Conservation (phyloP, 2,888 invertebrate species). For the Amphipyra berbera region DNA sequence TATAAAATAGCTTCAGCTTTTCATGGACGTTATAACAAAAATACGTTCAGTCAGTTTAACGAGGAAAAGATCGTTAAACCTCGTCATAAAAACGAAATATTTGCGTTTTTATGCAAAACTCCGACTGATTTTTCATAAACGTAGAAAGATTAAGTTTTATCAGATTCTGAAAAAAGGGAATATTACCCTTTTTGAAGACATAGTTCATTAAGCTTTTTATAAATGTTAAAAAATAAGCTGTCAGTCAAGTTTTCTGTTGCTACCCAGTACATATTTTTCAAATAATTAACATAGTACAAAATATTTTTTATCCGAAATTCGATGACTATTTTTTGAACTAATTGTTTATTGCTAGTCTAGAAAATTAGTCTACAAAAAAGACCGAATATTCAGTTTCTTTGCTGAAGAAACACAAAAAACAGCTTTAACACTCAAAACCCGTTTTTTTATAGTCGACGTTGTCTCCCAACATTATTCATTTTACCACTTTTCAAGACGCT, state of each 20-base stretch:
- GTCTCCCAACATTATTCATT: slow-evolving; percentile 1
- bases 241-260: no score
- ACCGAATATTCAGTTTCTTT: no score
- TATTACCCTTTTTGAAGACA: not conserved
- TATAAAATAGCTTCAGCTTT: slow-evolving; percentile 20
- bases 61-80: slow-evolving; percentile 28
- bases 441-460: not conserved
- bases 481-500: slow-evolving; percentile 11
- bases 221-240: no score
- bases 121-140: slow-evolving; percentile 23
- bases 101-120: slow-evolving; percentile 35
- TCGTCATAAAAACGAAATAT: slow-evolving; percentile 30
- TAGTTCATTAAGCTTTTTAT: no score
- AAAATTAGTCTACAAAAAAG: no score
- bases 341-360: no score
- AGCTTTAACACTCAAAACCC: not conserved
- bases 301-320: no score
- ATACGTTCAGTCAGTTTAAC: slow-evolving; percentile 31
- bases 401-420: no score
- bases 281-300: no score
- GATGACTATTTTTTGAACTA: no score
- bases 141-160: slow-evolving; percentile 19
- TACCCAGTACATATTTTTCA: no score
- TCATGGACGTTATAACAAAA: slow-evolving; percentile 37
- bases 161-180: slow-evolving; percentile 16